Evolutionary conservation across 2,888 invertebrate genomes (phyloP), one percentile per base, ranked within the genome.

Genomic region (Aricia artaxerxes): DNA sequence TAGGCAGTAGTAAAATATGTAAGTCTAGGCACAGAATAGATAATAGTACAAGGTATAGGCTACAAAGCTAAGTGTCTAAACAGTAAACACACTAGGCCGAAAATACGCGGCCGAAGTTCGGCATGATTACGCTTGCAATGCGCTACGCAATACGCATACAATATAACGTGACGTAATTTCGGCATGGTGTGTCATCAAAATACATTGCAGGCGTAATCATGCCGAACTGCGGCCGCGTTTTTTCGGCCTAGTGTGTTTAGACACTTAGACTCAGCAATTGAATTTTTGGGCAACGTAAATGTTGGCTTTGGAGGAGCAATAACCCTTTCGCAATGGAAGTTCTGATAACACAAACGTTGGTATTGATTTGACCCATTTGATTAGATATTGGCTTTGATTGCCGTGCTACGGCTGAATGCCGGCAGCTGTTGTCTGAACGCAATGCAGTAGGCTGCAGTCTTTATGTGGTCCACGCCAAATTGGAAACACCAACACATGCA

Each of bases 331-430:
- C 35, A 69, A 11, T 64, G 2, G 64, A 64, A 31, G 69, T 35
- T 69, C 69, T 69, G 69, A 69, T 69, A 69, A 69, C 64, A 31
- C 69, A 69, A 69, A 38, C 35, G 35, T 13, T 69, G 13, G 69
- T 69, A 69, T 69, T 38, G 69, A 69, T 69, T 69, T 38, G 69
- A 38, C 69, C 69, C 35, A 69, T 69, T 69, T 69, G 69, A 38
- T 69, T 69, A 69, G 69, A 69, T 38, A 69, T 31, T 64, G 69
- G 35, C 69, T 69, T 69, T 38, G 16, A 69, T 69, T 69, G 69
- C 69, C 69, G 69, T 69, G 38, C 69, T 69, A 69, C 69, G 69
- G 35, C 69, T 69, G 69, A 69, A 69, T 69, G 69, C 69, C 31
- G 69, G 35, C 69, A 69, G 69, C 35, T 69, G 64, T 69, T 69